Percentiles rank a stretch among this genome's conserved stretches.
Evolutionary conservation across 2,888 invertebrate genomes (phyloP).

Genomic region (Vanessa cardui): DNA sequence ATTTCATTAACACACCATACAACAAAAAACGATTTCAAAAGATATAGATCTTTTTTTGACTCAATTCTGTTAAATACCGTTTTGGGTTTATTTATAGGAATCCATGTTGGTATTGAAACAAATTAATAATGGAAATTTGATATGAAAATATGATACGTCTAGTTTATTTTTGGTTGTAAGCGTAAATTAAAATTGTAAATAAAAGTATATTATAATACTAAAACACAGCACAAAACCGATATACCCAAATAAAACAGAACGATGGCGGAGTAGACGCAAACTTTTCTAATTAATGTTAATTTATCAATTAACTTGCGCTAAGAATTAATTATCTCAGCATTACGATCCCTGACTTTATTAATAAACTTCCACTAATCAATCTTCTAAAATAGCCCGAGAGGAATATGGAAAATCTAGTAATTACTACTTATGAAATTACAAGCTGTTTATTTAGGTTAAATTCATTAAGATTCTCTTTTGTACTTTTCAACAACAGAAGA

Average conservation of each 20-base stretch:
- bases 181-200: neutral
- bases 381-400: conserved; percentile 50
- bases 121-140: too few relatives aligned
- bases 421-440: conserved; percentile 9
- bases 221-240: conserved; percentile 36
- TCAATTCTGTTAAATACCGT: too few relatives aligned
- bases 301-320: conserved; percentile 79
- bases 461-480: neutral
- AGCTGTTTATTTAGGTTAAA: neutral
- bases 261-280: conserved; percentile 56
- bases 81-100: too few relatives aligned
- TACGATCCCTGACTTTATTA: conserved; percentile 77
- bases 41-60: too few relatives aligned
- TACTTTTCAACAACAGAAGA: neutral
- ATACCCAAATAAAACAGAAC: conserved; percentile 44
- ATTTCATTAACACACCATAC: too few relatives aligned
- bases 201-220: conserved; percentile 21
- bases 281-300: conserved; percentile 80
- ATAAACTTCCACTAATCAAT: conserved; percentile 80
- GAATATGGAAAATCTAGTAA: conserved; percentile 19
- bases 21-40: too few relatives aligned
- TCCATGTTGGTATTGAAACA: too few relatives aligned
- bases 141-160: too few relatives aligned
- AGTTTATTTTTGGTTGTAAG: neutral
- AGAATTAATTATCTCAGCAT: conserved; percentile 80